Base-by-base conservation (phyloP, 2,888 invertebrate species). In the Diabrotica balteata region DNA sequence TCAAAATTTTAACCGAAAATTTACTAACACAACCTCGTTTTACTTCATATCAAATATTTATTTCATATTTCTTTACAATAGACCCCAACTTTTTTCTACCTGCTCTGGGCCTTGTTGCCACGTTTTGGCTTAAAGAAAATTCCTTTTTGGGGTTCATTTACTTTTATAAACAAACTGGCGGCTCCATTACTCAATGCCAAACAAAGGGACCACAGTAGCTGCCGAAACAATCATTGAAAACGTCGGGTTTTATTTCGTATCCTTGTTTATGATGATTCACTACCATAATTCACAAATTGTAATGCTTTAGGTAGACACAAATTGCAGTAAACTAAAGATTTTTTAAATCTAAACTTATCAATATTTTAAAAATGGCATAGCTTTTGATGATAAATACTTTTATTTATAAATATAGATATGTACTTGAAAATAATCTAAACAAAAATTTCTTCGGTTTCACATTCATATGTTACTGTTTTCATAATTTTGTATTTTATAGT, bases 131-230 rank as follows among this genome's bases (percentile, higher is more conserved):
- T 42, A 42, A 52, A 59, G 42, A 55, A 49, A 45, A 58, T 60
- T 65, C 63, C 60, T 67, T 51, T 66, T 55, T 57, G 69, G 68
- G 65, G 68, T 72, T 74, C 70, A 71, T 69, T 72, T 69, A 64
- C 71, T 69, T 70, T 68, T 60, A 66, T 69, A 53, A 68, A 32
- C 53, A 73, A 72, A 68, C 58, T 67, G 67, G 69, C 73, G 72
- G 62, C 69, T 65, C 72, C 73, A 75, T 75, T 72, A 72, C 66
- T 71, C 73, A 72, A 66, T 66, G 69, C 59, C 75, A 75, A 72
- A 75, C 73, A 73, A 76, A 73, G 67, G 74, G 70, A 74, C 71
- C 72, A 70, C 74, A 66, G 75, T 75, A 74, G 74, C 74, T 72
- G 72, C 73, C 73, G 72, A 74, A 75, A 73, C 72, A 75, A 74